These are phyloP conservation scores for Barypeithes pellucidus DNA, from an alignment of 2,888 invertebrate species.

Conservation along the genomic window DNA sequence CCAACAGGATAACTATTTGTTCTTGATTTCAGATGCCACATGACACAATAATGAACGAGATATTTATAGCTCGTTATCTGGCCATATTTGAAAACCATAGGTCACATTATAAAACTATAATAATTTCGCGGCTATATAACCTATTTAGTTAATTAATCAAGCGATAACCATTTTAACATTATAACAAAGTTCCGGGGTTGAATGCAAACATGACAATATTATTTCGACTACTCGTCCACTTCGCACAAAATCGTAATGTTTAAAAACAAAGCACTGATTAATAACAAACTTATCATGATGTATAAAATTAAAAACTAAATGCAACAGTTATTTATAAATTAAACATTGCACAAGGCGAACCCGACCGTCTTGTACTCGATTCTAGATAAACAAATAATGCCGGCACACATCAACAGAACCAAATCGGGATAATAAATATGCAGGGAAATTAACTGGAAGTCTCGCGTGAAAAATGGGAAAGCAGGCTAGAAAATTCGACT, in stretches of 20 bases:
- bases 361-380: constrained; percentile 18
- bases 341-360: constrained; percentile 23
- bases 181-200: neutral
- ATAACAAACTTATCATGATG: constrained; percentile 20
- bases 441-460: constrained; percentile 2
- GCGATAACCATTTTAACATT: neutral
- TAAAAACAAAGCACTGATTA: neutral
- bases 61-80: constrained; percentile 20
- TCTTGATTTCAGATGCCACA: constrained; percentile 6
- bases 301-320: constrained; percentile 29
- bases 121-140: neutral
- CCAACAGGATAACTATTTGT: constrained; percentile 2
- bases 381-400: constrained; percentile 23
- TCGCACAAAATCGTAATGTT: neutral
- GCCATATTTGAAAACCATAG: constrained; percentile 7
- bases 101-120: constrained; percentile 6
- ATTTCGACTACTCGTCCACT: neutral
- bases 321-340: constrained; percentile 25
- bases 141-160: neutral
- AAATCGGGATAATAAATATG: neutral
- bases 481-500: constrained; percentile 13
- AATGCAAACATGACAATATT: neutral
- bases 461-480: constrained; percentile 21
- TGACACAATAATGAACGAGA: constrained; percentile 1
- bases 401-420: constrained; percentile 16